Conservation (phyloP, 2,797 vertebrate genomes). For the Micrastur ruficollis region DNA sequence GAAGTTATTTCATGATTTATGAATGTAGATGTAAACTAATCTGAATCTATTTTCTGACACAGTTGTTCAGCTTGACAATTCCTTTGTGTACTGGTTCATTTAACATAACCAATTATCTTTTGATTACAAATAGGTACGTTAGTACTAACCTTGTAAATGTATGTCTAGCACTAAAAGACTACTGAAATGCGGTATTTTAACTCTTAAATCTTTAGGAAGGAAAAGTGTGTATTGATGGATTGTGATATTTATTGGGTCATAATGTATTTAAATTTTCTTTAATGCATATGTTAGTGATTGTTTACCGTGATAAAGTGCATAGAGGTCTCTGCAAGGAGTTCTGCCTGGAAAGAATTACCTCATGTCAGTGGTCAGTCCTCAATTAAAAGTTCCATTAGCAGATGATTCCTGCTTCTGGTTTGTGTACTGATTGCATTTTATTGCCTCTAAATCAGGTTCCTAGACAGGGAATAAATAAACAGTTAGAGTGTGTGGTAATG, state of each 20-base stretch:
- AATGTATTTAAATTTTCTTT: slow-evolving; percentile 96
- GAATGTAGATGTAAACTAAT: neutral
- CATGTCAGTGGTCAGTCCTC: slow-evolving; percentile 88
- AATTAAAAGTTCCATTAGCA: slow-evolving; percentile 96
- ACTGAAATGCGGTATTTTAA: slow-evolving; percentile 61
- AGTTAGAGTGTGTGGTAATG: slow-evolving; percentile 91
- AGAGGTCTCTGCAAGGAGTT: slow-evolving; percentile 74
- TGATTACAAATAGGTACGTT: slow-evolving; percentile 67
- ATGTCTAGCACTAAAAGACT: slow-evolving; percentile 54
- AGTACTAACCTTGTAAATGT: slow-evolving; percentile 59
- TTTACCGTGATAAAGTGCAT: slow-evolving; percentile 85
- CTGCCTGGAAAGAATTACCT: slow-evolving; percentile 86
- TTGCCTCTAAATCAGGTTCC: slow-evolving; percentile 90
- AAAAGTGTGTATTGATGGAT: slow-evolving; percentile 76
- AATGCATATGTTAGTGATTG: slow-evolving; percentile 91
- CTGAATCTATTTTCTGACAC: neutral
- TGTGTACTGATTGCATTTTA: slow-evolving; percentile 89
- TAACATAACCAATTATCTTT: slow-evolving; percentile 55
- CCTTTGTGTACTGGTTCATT: slow-evolving; percentile 37
- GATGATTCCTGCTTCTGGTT: slow-evolving; percentile 90
- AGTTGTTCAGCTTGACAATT: slow-evolving; percentile 3
- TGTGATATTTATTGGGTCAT: slow-evolving; percentile 87
- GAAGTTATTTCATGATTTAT: neutral
- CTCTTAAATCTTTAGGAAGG: slow-evolving; percentile 67
- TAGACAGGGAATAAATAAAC: slow-evolving; percentile 94